These are phyloP conservation scores for Sinhomidia bicolor DNA, from an alignment of 2,888 invertebrate genomes.

Conservation along the genomic window DNA sequence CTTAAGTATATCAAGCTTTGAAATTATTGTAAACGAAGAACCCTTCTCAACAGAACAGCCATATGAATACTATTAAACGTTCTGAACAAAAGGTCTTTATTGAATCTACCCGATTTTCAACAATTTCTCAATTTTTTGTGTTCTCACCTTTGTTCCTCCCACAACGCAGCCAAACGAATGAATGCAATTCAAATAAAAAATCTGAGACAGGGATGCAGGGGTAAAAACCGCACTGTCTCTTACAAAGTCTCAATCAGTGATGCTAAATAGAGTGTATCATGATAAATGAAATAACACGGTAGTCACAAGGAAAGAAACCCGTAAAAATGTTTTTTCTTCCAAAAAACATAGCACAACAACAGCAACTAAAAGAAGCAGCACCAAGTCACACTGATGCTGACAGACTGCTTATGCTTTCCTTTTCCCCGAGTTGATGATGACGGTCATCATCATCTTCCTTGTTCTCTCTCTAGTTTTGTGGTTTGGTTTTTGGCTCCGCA, in stretches of 20 bases:
- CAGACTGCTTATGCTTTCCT: constrained; percentile 36
- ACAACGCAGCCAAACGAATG: background rate
- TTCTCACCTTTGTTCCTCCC: background rate
- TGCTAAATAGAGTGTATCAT: background rate
- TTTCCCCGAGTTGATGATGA: constrained; percentile 18
- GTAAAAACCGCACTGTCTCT: background rate
- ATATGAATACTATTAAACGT: background rate
- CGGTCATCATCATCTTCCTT: constrained; percentile 19
- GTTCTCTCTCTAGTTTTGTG: constrained; percentile 2
- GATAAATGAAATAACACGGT: background rate
- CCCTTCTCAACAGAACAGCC: background rate
- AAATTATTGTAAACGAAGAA: background rate
- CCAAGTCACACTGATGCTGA: constrained; percentile 47
- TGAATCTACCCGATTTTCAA: background rate
- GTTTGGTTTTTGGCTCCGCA: constrained; percentile 31
- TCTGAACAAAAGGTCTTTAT: background rate
- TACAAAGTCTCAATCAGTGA: background rate
- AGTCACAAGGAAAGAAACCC: constrained; percentile 10
- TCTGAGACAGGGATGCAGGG: background rate
- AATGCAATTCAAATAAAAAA: background rate
- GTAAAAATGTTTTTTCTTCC: constrained; percentile 8
- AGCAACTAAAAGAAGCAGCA: constrained; percentile 39
- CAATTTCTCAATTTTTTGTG: background rate
- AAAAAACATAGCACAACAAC: constrained; percentile 28
- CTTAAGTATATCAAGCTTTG: background rate